Evolutionary conservation across 2,113 vertebrate genomes (phyloP).

Genomic region (Felis catus): DNA sequence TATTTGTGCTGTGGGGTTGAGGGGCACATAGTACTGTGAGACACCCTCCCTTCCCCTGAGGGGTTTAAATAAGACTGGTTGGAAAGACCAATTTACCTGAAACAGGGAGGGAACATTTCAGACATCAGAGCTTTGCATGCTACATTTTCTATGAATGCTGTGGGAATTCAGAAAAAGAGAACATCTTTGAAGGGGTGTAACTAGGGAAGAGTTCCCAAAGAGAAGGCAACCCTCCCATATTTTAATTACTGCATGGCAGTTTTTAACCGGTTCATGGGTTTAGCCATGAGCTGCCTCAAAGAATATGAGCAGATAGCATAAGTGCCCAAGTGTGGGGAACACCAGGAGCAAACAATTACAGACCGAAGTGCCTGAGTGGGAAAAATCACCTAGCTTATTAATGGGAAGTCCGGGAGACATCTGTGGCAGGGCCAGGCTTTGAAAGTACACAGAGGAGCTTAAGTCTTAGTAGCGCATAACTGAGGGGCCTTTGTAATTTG

Average conservation of each 20-base stretch:
- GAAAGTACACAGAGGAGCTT: background rate
- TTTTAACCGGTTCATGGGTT: background rate
- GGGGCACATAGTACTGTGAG: background rate
- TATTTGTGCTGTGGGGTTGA: background rate
- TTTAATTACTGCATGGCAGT: background rate
- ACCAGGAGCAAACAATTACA: background rate
- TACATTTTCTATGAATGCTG: background rate
- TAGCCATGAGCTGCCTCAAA: background rate
- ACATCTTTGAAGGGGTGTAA: background rate
- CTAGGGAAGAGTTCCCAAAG: background rate
- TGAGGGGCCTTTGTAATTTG: background rate
- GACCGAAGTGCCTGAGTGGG: background rate
- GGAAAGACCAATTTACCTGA: background rate
- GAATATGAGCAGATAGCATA: background rate
- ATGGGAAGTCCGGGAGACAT: background rate
- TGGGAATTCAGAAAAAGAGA: conserved; percentile 16
- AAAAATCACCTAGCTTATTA: background rate
- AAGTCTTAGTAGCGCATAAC: background rate
- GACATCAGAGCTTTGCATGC: background rate
- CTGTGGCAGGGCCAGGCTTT: background rate
- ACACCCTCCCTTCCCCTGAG: background rate
- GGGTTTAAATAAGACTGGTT: background rate
- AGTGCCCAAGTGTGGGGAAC: background rate
- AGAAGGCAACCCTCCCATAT: background rate
- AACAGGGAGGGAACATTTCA: background rate